Evolutionary conservation across 35 echinoderm and acorn worm species (phyloP), one percentile per base, ranked within the genome.

Genomic region (Chiridota heheva): DNA sequence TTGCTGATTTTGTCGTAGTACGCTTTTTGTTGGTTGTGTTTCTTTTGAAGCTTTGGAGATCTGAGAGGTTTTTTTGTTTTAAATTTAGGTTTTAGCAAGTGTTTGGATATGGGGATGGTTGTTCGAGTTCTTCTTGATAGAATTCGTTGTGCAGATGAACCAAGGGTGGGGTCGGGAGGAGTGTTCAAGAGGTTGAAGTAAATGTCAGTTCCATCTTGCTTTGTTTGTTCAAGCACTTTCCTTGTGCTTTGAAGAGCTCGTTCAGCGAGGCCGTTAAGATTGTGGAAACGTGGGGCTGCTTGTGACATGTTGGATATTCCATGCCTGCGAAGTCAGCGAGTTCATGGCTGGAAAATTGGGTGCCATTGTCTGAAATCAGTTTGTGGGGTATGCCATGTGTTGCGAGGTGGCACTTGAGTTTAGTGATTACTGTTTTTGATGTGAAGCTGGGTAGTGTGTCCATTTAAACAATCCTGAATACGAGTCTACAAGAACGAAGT

Each of bases 191-290:
- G 8, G 33, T 80, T 80, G 1, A 6, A 36, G 27, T 80, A 63
- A 1, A 80, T 20, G 37, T 80, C 76, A 36, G 76, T 39, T 2
- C 76, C 76, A n/a, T 80, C 76, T 63, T 38, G 26, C 3, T 34
- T 63, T 59, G 76, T 63, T 42, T 80, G 59, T 31, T 80, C 76
- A 7, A 80, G 31, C 30, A 80, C 33, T 25, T 1, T 22, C 26
- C 63, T 80, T 59, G 76, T 58, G 37, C 18, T 4, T 58, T 80
- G 12, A 5, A 80, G 36, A 40, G 76, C 76, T 1, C 44, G 59
- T 27, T 80, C 76, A 3, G 76, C 76, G 1, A 80, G 55, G 2
- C 76, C 76, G 47, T 80, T 80, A 7, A n/a, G 55, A 63, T 40
- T 63, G 27, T 37, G 31, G 55, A 60, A 5, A 42, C 2, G 28